Evolutionary conservation across 1,140 invertebrate genomes (phyloP).

Genomic region (Megalopta genalis): DNA sequence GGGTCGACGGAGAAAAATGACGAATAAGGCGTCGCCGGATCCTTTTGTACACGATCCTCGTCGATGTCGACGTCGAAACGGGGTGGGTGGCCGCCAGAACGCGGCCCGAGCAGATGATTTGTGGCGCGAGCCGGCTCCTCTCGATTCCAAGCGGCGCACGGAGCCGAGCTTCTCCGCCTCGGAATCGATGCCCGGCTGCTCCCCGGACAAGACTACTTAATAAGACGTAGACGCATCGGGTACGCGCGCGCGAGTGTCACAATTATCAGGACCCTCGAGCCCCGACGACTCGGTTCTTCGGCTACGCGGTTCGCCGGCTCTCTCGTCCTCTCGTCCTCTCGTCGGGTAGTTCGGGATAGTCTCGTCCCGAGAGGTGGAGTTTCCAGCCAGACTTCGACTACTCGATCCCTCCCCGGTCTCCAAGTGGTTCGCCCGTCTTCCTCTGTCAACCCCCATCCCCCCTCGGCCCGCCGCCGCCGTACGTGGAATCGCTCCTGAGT

Average conservation of each 20-base stretch:
- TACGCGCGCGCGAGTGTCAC: constrained; percentile 28
- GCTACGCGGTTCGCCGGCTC: constrained; percentile 5
- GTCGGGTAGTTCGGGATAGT: constrained; percentile 52
- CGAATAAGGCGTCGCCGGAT: constrained; percentile 21
- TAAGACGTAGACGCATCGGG: constrained; percentile 49
- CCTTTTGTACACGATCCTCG: constrained; percentile 36
- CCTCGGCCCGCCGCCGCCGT: background rate
- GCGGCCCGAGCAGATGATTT: constrained; percentile 55
- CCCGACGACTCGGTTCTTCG: background rate
- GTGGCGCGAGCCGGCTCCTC: constrained; percentile 29
- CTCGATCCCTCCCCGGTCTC: constrained; percentile 46
- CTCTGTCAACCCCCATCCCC: background rate
- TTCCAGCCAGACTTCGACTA: constrained; percentile 60
- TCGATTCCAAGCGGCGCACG: constrained; percentile 33
- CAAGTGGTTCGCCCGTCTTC: constrained; percentile 32
- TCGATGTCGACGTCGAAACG: constrained; percentile 33
- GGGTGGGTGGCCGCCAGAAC: background rate
- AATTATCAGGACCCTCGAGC: constrained; percentile 45
- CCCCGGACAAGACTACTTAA: constrained; percentile 21
- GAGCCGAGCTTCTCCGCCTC: background rate
- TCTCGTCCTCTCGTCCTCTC: constrained; percentile 4
- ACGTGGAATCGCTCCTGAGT: constrained; percentile 67
- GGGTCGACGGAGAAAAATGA: constrained; percentile 3
- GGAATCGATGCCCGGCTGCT: constrained; percentile 37
- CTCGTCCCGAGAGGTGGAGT: constrained; percentile 58